Base-by-base conservation (phyloP, 2,797 vertebrate species). In the Myotis pilosus region DNA sequence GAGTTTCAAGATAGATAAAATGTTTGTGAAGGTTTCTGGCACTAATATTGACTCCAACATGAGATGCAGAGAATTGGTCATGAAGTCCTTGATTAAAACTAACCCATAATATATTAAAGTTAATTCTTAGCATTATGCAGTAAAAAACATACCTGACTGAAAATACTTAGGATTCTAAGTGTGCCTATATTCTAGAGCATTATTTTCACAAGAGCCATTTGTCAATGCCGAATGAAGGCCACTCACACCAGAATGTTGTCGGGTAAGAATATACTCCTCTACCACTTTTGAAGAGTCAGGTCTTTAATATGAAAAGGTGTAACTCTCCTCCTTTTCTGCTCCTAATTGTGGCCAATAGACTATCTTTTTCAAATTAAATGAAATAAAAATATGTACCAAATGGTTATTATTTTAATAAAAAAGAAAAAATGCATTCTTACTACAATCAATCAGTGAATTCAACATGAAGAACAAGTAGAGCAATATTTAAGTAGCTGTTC, bases 371-470 rank as follows among this genome's bases (percentile, higher is more conserved):
- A 94, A 94, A 79, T 79, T 87, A 82, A 72, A 82, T 87, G 28
- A 89, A 95, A 86, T 51, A 80, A 91, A 93, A 88, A 75, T n/a
- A 89, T 33, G 23, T 86, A 28, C 60, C 28, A 30, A 88, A 57
- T 33, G 30, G 23, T 81, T 72, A 55, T 82, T 79, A 41, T n/a
- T 84, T 90, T 87, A 76, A 81, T 13, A 57, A 38, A 78, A 95
- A 64, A 60, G 55, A 57, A 89, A 47, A 92, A 86, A 71, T 64
- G 1, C 28, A 55, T 81, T 64, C 57, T 88, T 75, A 68, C 47
- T 25, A 78, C 10, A 69, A 55, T 60, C 64, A 68, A 12, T 36
- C 80, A 55, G 36, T 74, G 49, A 93, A 81, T 30, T 38, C 76
- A 87, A 55, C 20, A 60, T n/a, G 62, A 25, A 87, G 36, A 74